Evolutionary conservation across 1,140 invertebrate species (phyloP), one percentile per base, ranked within the genome.

Genomic region (Drosophila ambigua): DNA sequence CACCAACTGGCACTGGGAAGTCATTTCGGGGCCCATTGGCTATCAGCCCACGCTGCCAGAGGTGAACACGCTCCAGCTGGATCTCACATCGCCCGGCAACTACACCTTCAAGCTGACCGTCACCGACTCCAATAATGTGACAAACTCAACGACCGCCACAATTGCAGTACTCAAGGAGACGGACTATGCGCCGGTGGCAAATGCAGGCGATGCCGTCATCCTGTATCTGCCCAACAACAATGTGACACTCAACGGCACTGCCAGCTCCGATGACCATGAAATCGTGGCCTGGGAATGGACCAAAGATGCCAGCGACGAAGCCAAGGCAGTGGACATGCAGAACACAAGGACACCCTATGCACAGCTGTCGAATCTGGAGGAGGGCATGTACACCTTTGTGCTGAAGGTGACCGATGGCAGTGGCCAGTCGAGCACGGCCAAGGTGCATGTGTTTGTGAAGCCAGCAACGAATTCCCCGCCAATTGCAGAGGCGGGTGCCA

Each of bases 271-370:
- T 91, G 98, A 99, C 93, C 96, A 97, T 89, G 97, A 97, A 49
- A 98, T 98, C 71, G 95, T 95, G 0, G 96, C 94, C 28, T 99
- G 98, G 96, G 97, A 98, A 92, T 99, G 98, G 98, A 98, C 96
- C 0, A 98, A 98, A 90, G 96, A 96, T 60, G 94, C 95, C 0
- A 95, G 95, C 44, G 96, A 97, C 89, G 95, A 96, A 60, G 84
- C 87, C 28, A 97, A 97, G 92, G 96, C 97, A 8, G 97, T 97
- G 13, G 97, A 98, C 90, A 98, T 98, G 96, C 96, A 97, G 93
- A 97, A 98, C 71, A 98, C 97, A 0, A 94, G 96, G 77, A 98
- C 97, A 1, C 97, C 97, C 1, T 97, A 96, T 88, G 79, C 84
- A 2, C 90, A 91, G 92, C 92, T 99, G 4, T 97, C 97, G 2